Base-by-base conservation (phyloP, 2,888 invertebrate genomes). In the Thera obeliscata region DNA sequence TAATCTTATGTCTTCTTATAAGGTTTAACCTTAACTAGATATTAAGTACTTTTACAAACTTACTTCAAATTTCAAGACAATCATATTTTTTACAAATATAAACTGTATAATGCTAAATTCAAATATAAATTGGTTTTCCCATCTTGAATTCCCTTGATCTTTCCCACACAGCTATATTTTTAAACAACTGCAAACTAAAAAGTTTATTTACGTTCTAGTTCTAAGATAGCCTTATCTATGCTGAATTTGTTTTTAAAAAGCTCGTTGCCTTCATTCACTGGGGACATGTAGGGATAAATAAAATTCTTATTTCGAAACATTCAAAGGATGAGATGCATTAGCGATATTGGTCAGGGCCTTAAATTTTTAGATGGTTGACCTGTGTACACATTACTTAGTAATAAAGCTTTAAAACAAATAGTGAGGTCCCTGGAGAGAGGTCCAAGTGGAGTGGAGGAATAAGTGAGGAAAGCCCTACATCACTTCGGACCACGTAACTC, bases 361-460 rank as follows among this genome's bases (percentile, higher is more conserved):
- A 84, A 86, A 89, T 88, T 90, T 91, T 92, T 89, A 88, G 90
- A 92, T 91, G 91, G 91, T 86, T 91, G 93, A 93, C 93, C 93
- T 93, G 88, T 84, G 93, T 82, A 93, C 91, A 93, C 91, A 93
- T 93, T 93, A 93, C 93, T 93, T 91, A 93, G 91, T 90, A 88
- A 93, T 93, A 92, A 91, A 91, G 93, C 91, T 91, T 93, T 93
- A 93, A 92, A 93, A 93, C 92, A 93, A 93, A 93, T 91, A 93
- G 81, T 78, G 76, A 73, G 71, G 70, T 87, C 91, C 85, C 88
- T 60, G 81, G 88, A 86, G 76, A 73, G 73, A 75, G 72, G 73
- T 74, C 55, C 66, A 54, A 76, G 78, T 78, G 78, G 80, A 86
- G 87, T 83, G 87, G 81, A 84, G 81, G 87, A 91, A 91, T 88